Conservation (phyloP, 2,797 vertebrate genomes). For the Sebastolobus altivelis region DNA sequence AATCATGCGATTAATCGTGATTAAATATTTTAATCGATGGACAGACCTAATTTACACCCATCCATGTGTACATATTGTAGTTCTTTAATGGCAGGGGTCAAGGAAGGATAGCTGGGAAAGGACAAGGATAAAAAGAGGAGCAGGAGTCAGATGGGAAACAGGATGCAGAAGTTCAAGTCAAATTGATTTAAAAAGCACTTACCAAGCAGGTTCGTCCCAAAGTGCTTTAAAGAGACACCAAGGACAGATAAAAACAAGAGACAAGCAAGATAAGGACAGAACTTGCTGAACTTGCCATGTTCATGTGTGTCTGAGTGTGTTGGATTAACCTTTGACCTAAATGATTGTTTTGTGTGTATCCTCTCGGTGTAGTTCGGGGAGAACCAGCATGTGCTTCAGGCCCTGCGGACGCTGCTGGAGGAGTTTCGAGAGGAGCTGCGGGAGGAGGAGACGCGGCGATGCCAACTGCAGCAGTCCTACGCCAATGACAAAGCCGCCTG, state of each 20-base stretch:
- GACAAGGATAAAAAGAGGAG: background rate
- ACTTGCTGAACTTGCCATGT: constrained; percentile 1
- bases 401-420: constrained; percentile 91
- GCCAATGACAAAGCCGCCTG: constrained; percentile 94
- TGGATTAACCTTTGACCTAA: background rate
- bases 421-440: constrained; percentile 91
- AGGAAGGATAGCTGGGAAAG: background rate
- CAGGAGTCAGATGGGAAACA: constrained; percentile 19
- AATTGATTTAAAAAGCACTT: constrained; percentile 52
- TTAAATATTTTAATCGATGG: too few relatives aligned
- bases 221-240: constrained; percentile 19
- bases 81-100: background rate
- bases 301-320: background rate
- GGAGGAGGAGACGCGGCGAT: constrained; percentile 89
- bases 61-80: background rate
- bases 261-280: constrained; percentile 19
- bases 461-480: constrained; percentile 91
- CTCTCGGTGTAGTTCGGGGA: constrained; percentile 86
- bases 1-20: too few relatives aligned
- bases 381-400: constrained; percentile 89
- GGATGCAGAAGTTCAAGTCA: constrained; percentile 20
- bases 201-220: constrained; percentile 24
- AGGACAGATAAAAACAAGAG: constrained; percentile 33
- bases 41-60: background rate
- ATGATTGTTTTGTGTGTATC: background rate